Base-by-base conservation (phyloP, 2,888 invertebrate genomes). In the Drosophila conformis region DNA sequence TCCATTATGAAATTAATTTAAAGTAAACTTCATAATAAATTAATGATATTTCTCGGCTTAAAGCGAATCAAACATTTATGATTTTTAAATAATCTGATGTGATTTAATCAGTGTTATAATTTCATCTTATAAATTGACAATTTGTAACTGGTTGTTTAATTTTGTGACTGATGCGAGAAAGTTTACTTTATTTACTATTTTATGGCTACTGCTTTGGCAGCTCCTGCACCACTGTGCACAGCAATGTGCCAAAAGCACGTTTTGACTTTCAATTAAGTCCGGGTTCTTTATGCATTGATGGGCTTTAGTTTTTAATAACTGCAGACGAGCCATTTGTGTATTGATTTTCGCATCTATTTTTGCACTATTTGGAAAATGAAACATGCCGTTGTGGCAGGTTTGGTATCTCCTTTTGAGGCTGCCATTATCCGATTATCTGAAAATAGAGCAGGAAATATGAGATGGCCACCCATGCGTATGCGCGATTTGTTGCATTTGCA, bases 221-320 rank as follows among this genome's bases (percentile, higher is more conserved):
- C 15, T 46, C 4, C 1, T 11, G 42, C 18, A 21, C 51, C 76
- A 64, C 74, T 62, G 75, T 78, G 51, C 62, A 5, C 25, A 38
- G 38, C 36, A 15, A 8, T 29, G 38, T 27, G 36, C 27, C n/a
- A 38, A 46, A 42, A 8, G 15, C 31, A 38, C 33, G 46, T 40
- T 62, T 54, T 57, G 73, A 61, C 48, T 70, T 76, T 82, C 59
- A 76, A 84, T 84, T 82, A 72, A 76, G 76, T 66, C 46, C 64
- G 69, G 66, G 60, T 63, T 69, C 29, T 54, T 58, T 69, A 65
- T 78, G 72, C 69, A 69, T 72, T 70, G 61, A 58, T 75, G 70
- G 40, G 27, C 69, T 78, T 72, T 63, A 64, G 61, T 57, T 69
- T 68, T 69, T 70, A 66, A 76, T 72, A 72, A 68, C 65, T 78